Base-by-base conservation (phyloP, 2,888 invertebrate genomes). In the Nyleta sp. region DNA sequence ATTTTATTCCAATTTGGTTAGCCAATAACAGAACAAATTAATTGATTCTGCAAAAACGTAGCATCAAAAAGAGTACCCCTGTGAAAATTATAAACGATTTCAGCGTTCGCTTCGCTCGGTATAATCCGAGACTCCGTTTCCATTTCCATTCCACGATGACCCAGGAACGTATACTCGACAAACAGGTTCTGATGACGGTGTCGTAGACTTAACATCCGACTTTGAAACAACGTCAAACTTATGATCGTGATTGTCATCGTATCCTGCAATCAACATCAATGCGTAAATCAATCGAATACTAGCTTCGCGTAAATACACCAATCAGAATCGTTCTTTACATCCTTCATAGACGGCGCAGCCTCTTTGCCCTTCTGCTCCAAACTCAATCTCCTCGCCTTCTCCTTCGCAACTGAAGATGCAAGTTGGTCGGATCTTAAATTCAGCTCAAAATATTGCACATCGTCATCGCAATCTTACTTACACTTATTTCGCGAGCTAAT, bases 131-230 rank as follows among this genome's bases (percentile, higher is more conserved):
- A 88, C 17, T 80, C 31, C 0, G 89, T 88, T 77, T 89, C 89
- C 83, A 89, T 84, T 20, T 87, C 84, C 2, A 72, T 82, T 2
- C 89, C 89, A 2, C 60, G 72, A 65, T 86, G 74, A 10, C 87
- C 87, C 68, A 89, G 82, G 67, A 89, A 89, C 3, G 85, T 82
- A 67, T 86, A 89, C 60, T 89, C 89, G 2, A 89, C 72, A 64
- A 87, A 89, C 24, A 89, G 15, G 52, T 67, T 50, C 15, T 52
- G 79, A 52, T 84, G 73, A 33, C 81, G 81, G 31, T 85, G 62
- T 2, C 86, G 83, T 0, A 82, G 50, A 77, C 84, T 73, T 2
- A 88, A 18, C 2, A 60, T 44, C 38, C 83, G 83, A n/a, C 70
- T 78, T 17, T 82, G 70, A 24, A 83, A 84, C 4, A 89, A 59